These are phyloP conservation scores for Sebastes matsubarae DNA, from an alignment of 2,797 vertebrate genomes.

Conservation along the genomic window DNA sequence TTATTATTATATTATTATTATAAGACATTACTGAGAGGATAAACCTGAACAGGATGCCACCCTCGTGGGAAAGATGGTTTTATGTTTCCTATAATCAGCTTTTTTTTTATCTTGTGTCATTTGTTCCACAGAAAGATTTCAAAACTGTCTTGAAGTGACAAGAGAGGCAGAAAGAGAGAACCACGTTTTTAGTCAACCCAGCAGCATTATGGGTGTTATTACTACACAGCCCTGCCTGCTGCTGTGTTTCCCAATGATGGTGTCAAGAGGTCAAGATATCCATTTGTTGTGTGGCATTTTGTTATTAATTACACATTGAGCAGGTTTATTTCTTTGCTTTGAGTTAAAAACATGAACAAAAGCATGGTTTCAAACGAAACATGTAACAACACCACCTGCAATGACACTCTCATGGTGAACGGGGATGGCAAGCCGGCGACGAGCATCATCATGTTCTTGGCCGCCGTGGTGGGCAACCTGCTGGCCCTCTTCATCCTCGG, in stretches of 20 bases:
- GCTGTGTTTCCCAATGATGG: slow-evolving; percentile 3
- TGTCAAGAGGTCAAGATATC: slow-evolving; percentile 21
- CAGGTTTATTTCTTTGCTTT: neutral
- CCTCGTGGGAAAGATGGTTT: neutral
- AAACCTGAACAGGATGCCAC: neutral
- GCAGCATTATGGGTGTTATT: slow-evolving; percentile 15
- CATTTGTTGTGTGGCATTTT: neutral
- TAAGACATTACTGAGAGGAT: neutral
- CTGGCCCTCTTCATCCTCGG: slow-evolving; percentile 89
- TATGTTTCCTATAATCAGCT: neutral
- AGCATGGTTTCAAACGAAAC: slow-evolving; percentile 59
- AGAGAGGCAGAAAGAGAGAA: neutral
- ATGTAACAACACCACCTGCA: slow-evolving; percentile 64
- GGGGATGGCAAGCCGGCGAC: slow-evolving; percentile 69
- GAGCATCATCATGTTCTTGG: slow-evolving; percentile 89
- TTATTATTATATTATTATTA: too few relatives aligned
- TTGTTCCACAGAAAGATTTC: slow-evolving; percentile 12
- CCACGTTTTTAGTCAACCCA: neutral
- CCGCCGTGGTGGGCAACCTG: slow-evolving; percentile 87
- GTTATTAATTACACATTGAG: slow-evolving; percentile 13
- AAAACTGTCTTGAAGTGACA: neutral
- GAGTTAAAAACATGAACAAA: slow-evolving; percentile 21
- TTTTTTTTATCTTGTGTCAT: neutral
- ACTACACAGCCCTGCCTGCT: neutral
- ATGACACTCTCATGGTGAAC: slow-evolving; percentile 31